Percentiles rank a stretch among this genome's conserved stretches.
phyloP scores from a whole-genome alignment of 2,113 vertebrate species.

The human (Homo sapiens) region GRCh38 chr5:75842501-75843000 shows the following conservation, averaged over 20 bases:
- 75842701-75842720: conserved; percentile 1
- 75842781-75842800: not conserved
- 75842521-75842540: not conserved
- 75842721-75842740: conserved; percentile 41
- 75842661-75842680: not conserved
- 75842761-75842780: conserved; percentile 13
- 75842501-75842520: not conserved
- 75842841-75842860: not conserved
- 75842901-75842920: not conserved
- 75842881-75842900: conserved; percentile 20
- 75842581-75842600: not conserved
- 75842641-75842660: not conserved
- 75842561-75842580: not conserved
- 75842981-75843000: conserved; percentile 24
- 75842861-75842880: not conserved
- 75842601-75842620: not conserved
- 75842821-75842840: conserved; percentile 9
- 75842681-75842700: conserved; percentile 32
- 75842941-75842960: not conserved
- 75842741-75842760: not conserved
- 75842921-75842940: not conserved
- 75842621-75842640: not conserved
- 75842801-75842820: conserved; percentile 33
- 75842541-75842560: not conserved
- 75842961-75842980: not conserved